phyloP scores from a whole-genome alignment of 2,888 invertebrate genomes.

The Troides helena region DNA sequence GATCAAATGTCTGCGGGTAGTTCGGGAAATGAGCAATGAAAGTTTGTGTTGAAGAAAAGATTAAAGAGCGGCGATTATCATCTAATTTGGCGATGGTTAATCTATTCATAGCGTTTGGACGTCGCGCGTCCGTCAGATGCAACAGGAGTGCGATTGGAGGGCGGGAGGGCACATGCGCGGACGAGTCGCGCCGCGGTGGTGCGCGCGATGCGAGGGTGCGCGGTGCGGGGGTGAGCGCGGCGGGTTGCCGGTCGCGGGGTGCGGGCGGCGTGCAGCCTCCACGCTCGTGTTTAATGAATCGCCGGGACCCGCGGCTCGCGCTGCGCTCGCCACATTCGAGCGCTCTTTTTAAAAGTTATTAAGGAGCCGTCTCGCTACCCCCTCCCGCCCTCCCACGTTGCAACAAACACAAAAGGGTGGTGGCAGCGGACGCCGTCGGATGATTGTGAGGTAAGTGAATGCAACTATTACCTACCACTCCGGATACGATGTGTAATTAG shows the following conservation, averaged over 20 bases:
- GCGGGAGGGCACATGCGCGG: slow-evolving; percentile 35
- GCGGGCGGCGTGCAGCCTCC: slow-evolving; percentile 67
- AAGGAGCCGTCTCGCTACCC: slow-evolving; percentile 58
- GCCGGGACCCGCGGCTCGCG: slow-evolving; percentile 76
- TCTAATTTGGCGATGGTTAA: slow-evolving; percentile 68
- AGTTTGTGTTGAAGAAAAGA: slow-evolving; percentile 34
- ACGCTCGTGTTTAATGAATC: slow-evolving; percentile 75
- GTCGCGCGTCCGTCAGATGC: slow-evolving; percentile 62
- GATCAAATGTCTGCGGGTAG: neutral
- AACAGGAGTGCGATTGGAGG: slow-evolving; percentile 74
- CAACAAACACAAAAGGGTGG: slow-evolving; percentile 56
- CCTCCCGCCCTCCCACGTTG: slow-evolving; percentile 65
- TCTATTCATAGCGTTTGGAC: slow-evolving; percentile 65
- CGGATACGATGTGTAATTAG: slow-evolving; percentile 17
- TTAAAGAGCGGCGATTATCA: slow-evolving; percentile 61
- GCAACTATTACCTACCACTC: slow-evolving; percentile 25
- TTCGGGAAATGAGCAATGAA: slow-evolving; percentile 6
- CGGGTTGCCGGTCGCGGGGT: slow-evolving; percentile 41
- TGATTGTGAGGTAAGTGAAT: slow-evolving; percentile 52
- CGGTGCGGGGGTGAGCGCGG: slow-evolving; percentile 40
- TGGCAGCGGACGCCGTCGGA: slow-evolving; percentile 37
- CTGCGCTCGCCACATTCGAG: slow-evolving; percentile 63
- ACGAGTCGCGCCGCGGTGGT: slow-evolving; percentile 36
- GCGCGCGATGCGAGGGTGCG: slow-evolving; percentile 42
- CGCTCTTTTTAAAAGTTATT: slow-evolving; percentile 70